A percentile compares a stretch with the other conserved stretches of the same genome.
These are phyloP conservation scores for Apamea epomidion DNA, from an alignment of 2,888 invertebrate species.

Conservation along the genomic window DNA sequence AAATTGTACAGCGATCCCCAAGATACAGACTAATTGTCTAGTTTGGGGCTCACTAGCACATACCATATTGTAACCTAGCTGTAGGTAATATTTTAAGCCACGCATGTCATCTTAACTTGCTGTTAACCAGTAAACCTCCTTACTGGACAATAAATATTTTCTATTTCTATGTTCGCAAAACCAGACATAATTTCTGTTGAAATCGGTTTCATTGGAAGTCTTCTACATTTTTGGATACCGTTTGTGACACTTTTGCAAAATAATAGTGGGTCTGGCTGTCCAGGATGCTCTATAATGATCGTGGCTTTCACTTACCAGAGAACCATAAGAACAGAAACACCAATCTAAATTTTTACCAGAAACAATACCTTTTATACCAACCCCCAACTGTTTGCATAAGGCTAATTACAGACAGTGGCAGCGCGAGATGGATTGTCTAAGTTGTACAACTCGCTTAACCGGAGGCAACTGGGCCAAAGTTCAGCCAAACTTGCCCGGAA, in stretches of 20 bases:
- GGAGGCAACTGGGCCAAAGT: constrained; percentile 43
- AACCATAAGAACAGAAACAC: neutral
- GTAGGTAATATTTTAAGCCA: no score
- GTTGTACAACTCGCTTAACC: constrained; percentile 33
- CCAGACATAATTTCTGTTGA: no score
- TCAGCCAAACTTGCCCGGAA: constrained; percentile 20
- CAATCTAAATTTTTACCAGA: constrained; percentile 22
- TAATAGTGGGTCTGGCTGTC: neutral
- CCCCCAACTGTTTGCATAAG: constrained; percentile 22
- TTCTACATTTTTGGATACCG: neutral
- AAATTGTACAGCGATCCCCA: no score
- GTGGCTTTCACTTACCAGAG: no score
- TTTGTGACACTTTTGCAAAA: neutral
- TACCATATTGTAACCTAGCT: no score
- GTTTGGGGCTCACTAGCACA: no score
- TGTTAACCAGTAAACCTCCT: no score
- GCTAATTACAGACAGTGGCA: constrained; percentile 35
- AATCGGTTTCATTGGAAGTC: neutral
- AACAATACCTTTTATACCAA: constrained; percentile 10
- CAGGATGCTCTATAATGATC: neutral
- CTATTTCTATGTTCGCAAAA: no score
- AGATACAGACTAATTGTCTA: no score
- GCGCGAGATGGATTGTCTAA: constrained; percentile 40
- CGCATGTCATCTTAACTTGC: no score
- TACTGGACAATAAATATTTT: no score